Percentiles rank a stretch among this genome's conserved stretches.
Evolutionary conservation across 2,797 vertebrate genomes (phyloP).

Genomic region (Clarias laeviceps): DNA sequence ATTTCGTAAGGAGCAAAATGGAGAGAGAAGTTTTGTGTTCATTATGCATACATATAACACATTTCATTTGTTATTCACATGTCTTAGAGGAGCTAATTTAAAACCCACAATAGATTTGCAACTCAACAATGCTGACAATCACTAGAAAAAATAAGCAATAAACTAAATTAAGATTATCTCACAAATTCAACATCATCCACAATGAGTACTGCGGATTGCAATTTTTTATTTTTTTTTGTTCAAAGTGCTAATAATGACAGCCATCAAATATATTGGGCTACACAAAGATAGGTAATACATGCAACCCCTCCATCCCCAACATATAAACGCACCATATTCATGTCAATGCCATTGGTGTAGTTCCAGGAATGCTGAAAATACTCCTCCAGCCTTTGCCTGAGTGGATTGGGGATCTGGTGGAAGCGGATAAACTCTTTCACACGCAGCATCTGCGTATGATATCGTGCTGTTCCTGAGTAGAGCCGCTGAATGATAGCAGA

Average conservation of each 20-base stretch:
- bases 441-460: slow-evolving; percentile 97
- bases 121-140: slow-evolving; percentile 10
- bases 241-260: neutral
- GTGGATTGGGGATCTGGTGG: slow-evolving; percentile 97
- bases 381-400: slow-evolving; percentile 94
- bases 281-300: neutral
- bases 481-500: slow-evolving; percentile 99
- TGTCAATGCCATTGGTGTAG: slow-evolving; percentile 98
- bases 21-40: slow-evolving; percentile 84
- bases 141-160: neutral
- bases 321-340: slow-evolving; percentile 91
- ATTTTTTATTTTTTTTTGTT: neutral
- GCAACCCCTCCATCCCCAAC: neutral
- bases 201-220: neutral
- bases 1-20: slow-evolving; percentile 86
- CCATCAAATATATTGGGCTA: neutral
- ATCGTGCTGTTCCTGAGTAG: slow-evolving; percentile 95
- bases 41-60: slow-evolving; percentile 66
- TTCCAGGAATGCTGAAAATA: slow-evolving; percentile 99
- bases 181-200: neutral
- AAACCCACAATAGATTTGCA: slow-evolving; percentile 8
- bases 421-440: slow-evolving; percentile 99
- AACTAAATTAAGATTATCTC: too few species aligned
- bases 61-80: slow-evolving; percentile 19
- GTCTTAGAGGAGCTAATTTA: slow-evolving; percentile 19